Conservation (phyloP, 2,113 vertebrate genomes). For the Gymnocephalus cernua region DNA sequence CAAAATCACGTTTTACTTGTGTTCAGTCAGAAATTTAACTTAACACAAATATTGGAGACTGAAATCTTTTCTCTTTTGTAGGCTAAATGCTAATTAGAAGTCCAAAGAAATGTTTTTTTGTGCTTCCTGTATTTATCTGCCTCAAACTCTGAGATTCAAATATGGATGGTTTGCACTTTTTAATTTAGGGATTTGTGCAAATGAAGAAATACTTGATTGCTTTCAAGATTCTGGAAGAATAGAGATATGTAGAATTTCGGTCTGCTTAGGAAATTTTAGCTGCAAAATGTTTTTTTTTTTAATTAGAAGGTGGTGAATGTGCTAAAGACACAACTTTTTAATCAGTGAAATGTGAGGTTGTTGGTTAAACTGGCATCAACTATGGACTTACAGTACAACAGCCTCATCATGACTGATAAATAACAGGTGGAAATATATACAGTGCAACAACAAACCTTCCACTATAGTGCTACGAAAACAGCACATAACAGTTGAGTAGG, state of each 20-base stretch:
- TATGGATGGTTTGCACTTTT: background rate
- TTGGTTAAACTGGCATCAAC: background rate
- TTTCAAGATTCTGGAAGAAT: background rate
- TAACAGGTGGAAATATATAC: background rate
- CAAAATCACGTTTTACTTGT: background rate
- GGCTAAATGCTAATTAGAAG: background rate
- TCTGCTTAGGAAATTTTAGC: background rate
- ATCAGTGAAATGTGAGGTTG: background rate
- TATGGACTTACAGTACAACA: background rate
- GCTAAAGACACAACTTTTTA: background rate
- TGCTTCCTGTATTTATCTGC: no score
- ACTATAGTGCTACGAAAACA: background rate
- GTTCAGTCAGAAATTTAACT: background rate
- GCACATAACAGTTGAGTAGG: background rate
- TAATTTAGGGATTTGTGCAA: background rate
- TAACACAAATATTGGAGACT: background rate
- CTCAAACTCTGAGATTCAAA: no score
- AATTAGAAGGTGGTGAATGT: background rate
- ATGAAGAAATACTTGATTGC: background rate
- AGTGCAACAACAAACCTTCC: background rate
- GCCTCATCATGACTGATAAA: background rate
- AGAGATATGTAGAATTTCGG: background rate
- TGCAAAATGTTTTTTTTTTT: background rate
- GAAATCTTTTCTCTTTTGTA: background rate
- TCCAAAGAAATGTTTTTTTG: no score